Conservation (phyloP, 2,113 vertebrate genomes). For the Zapornia atra region DNA sequence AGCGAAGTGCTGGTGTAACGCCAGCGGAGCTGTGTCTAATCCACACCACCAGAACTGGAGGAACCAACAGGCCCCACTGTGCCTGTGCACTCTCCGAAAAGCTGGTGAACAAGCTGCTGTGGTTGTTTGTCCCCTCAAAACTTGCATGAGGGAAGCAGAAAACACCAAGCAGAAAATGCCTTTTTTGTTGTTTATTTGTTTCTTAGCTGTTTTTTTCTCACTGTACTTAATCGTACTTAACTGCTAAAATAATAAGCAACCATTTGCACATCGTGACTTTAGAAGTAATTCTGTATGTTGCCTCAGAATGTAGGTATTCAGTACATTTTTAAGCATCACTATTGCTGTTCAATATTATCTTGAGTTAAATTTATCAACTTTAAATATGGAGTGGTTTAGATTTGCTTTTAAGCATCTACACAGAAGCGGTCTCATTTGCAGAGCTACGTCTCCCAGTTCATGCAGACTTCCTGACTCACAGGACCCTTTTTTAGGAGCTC, state of each 20-base stretch:
- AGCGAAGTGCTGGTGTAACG: fast-evolving
- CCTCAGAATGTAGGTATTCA: background rate
- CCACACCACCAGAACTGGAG: background rate
- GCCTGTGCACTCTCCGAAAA: background rate
- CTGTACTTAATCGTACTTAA: background rate
- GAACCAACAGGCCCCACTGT: background rate
- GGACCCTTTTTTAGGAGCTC: background rate
- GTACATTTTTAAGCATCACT: background rate
- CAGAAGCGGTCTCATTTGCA: background rate
- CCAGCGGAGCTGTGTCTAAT: background rate
- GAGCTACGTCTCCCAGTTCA: background rate
- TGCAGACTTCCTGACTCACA: background rate
- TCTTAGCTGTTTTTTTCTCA: background rate
- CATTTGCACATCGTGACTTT: background rate
- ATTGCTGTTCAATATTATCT: background rate
- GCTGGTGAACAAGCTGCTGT: background rate
- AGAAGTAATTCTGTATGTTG: background rate
- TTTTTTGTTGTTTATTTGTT: background rate
- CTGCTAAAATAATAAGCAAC: background rate
- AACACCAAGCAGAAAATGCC: background rate
- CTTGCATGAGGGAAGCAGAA: background rate
- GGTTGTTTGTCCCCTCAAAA: background rate
- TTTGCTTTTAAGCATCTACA: background rate
- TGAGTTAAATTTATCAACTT: background rate
- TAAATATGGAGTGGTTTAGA: background rate